Base-by-base conservation (phyloP, 2,888 invertebrate species). In the Athalia cordata region DNA sequence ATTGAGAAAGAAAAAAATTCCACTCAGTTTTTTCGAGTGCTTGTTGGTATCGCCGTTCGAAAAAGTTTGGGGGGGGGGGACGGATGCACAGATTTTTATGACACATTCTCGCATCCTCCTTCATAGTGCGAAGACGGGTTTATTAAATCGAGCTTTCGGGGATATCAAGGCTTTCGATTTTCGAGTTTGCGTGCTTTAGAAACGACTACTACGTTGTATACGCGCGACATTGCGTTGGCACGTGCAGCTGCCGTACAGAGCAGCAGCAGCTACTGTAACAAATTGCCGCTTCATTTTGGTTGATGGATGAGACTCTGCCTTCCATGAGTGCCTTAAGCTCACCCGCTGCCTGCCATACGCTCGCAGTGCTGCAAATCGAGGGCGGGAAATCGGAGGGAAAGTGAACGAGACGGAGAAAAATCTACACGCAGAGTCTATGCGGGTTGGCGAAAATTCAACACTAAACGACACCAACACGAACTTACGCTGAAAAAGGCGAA, bases 221-320 rank as follows among this genome's bases (percentile, higher is more conserved):
- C 29, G 29, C 55, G 59, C 43, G 43, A 13, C 13, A 11, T 15
- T 9, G 7, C 57, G 74, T 78, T 15, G 64, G 65, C 61, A 74
- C 55, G 74, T 72, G 47, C 72, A 75, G 57, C 49, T 57, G 5
- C 47, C 47, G 49, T 75, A 29, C 29, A 29, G 29, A 29, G 29
- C 29, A 29, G 29, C 29, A 29, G 29, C 29, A 29, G 29, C 29
- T 29, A 50, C 45, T 64, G 72, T 80, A 83, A 82, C 79, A 84
- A 84, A 83, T 84, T 79, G 81, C 77, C 80, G 79, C 79, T 81
- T 79, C 81, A 79, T 79, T 81, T 81, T 79, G 67, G 78, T 70
- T 79, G 82, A 84, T 80, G 78, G 82, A 84, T 79, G 80, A 80
- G 79, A 72, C 80, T 59, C 72, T 45, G 72, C 43, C 29, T 72